Evolutionary conservation across 2,113 vertebrate species (phyloP), one percentile per base, ranked within the genome.

Genomic region (Corydoras sp.): DNA sequence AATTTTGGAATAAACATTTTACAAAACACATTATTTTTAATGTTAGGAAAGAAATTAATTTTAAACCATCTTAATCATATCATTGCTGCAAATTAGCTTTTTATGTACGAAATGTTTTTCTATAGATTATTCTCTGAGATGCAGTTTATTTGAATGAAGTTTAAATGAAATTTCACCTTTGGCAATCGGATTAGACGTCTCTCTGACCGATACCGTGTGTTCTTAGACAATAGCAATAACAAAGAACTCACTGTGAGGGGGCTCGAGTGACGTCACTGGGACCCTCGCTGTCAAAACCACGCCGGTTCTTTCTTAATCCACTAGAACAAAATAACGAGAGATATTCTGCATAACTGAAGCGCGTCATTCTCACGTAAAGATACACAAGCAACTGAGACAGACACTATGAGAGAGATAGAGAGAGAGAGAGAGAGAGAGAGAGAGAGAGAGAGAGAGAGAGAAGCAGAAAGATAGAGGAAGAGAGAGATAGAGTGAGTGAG

Each of bases 321-420:
- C 88, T 87, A 32, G 90, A 87, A 62, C 92, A 91, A 82, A 98
- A 97, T 73, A 95, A 89, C 31, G 92, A 92, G 75, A 98, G 91
- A 79, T 98, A 98, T 75, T 95, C 91, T 0, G 91, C 88, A 71
- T 98, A 98, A 74, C 90, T 92, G 89, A 98, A 97, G 81, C 91
- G 90, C 68, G 92, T 95, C 95, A 97, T 97, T 72, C 4, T 81
- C 50, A 64, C 71, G 73, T 71, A 11, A 8, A 55, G 51, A 60
- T 58, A 65, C 58, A 5, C 67, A 65, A 49, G 58, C 58, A 51
- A 18, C 83, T 82, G 88, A 86, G 54, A 50, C 4, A 56, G 6
- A 24, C 18, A 24, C 18, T n/a, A 15, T 80, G 87, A 86, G 85
- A 88, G 86, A 24, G 18, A 24, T 24, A 24, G 18, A 24, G 18